A percentile compares a stretch with the other conserved stretches of the same genome.
These are phyloP conservation scores for Nasonia giraulti DNA, from an alignment of 1,140 invertebrate species.

Conservation along the genomic window DNA sequence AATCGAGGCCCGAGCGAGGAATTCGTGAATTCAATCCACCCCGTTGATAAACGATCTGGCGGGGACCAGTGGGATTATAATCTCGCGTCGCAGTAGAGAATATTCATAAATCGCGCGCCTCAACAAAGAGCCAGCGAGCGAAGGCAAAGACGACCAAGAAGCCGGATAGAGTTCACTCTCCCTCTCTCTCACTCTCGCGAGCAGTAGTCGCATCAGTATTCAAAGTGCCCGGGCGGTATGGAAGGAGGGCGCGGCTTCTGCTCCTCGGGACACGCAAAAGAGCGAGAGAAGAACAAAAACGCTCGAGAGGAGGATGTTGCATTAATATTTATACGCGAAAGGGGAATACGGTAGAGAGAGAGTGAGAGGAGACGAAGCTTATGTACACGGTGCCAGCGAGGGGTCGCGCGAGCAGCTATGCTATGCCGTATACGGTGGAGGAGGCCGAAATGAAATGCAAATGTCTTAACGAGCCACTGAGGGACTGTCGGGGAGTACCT, in stretches of 20 bases:
- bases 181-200: constrained; percentile 47
- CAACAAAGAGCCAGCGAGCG: constrained; percentile 53
- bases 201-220: constrained; percentile 70
- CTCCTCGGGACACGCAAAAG: constrained; percentile 14
- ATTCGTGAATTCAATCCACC: constrained; percentile 25
- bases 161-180: constrained; percentile 42
- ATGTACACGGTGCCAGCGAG: not conserved
- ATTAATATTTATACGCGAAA: constrained; percentile 75
- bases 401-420: not conserved
- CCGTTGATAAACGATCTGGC: constrained; percentile 30
- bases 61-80: not conserved
- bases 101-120: constrained; percentile 69
- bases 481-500: constrained; percentile 67
- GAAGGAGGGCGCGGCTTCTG: not conserved
- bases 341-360: constrained; percentile 58
- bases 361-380: constrained; percentile 46
- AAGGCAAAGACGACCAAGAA: constrained; percentile 31
- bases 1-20: not conserved
- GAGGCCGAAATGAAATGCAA: constrained; percentile 73
- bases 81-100: constrained; percentile 46
- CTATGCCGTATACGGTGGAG: constrained; percentile 21
- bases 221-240: constrained; percentile 67
- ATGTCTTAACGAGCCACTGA: constrained; percentile 75
- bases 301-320: constrained; percentile 73
- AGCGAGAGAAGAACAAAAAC: constrained; percentile 72